These are phyloP conservation scores for Cabera pusaria DNA, from an alignment of 2,888 invertebrate species.

Conservation along the genomic window DNA sequence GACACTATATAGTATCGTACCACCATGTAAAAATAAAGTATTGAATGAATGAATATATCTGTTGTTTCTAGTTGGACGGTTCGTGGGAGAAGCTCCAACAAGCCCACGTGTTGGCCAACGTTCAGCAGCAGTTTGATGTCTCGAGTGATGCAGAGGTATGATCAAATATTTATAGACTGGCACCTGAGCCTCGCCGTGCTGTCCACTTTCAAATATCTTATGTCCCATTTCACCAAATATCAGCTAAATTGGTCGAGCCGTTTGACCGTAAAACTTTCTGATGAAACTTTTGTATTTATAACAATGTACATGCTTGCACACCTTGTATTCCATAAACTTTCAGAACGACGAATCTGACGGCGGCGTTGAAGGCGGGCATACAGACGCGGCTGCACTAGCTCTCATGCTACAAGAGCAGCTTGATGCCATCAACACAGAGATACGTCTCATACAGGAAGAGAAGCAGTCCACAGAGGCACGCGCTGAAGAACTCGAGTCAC, in stretches of 20 bases:
- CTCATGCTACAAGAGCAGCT: constrained; percentile 99
- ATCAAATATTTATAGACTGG: too few species aligned
- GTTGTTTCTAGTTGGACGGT: constrained; percentile 65
- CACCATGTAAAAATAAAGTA: too few species aligned
- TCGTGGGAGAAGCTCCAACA: constrained; percentile 99
- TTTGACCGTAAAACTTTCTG: too few species aligned
- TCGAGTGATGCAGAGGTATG: constrained; percentile 91
- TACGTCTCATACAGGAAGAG: constrained; percentile 94
- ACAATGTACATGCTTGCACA: too few species aligned
- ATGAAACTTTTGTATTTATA: too few species aligned
- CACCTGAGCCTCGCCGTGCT: too few species aligned
- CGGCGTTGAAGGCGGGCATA: constrained; percentile 84
- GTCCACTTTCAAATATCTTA: too few species aligned
- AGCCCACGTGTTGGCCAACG: constrained; percentile 93
- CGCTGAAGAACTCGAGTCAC: constrained; percentile 98
- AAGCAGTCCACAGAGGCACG: constrained; percentile 98
- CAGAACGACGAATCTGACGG: constrained; percentile 75
- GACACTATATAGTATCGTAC: too few species aligned
- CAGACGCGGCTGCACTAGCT: constrained; percentile 98
- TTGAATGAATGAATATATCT: too few species aligned
- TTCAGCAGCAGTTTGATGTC: constrained; percentile 96
- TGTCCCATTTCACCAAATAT: too few species aligned
- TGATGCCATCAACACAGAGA: constrained; percentile 99
- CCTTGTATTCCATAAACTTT: too few species aligned
- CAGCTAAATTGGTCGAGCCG: too few species aligned